phyloP scores from a whole-genome alignment of 2,888 invertebrate species.

The Diadegma fenestrale region DNA sequence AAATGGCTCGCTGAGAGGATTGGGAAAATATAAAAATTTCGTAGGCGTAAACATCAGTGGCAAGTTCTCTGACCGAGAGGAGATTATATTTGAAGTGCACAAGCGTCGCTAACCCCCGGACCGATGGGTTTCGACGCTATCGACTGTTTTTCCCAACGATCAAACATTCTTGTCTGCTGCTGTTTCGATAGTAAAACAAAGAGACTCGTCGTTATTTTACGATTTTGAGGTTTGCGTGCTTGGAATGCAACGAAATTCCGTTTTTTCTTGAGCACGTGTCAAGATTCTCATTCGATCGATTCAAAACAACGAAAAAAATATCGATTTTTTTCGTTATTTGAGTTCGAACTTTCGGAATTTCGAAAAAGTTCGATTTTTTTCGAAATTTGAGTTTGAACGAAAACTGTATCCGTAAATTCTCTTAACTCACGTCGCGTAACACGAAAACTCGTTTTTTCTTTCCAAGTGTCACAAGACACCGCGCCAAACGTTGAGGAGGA shows the following conservation, averaged over 20 bases:
- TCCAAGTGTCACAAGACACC: constrained; percentile 23
- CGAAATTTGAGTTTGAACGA: background rate
- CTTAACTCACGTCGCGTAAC: background rate
- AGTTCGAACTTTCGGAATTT: too few species aligned
- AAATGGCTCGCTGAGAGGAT: background rate
- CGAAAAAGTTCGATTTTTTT: too few species aligned
- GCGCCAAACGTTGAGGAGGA: background rate
- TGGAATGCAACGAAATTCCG: too few species aligned
- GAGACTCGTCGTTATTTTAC: too few species aligned
- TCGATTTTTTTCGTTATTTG: too few species aligned
- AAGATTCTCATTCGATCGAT: too few species aligned
- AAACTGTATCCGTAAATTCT: background rate
- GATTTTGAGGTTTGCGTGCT: too few species aligned
- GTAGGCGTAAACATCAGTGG: background rate
- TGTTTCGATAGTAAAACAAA: background rate
- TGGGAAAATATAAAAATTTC: background rate
- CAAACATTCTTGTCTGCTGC: background rate
- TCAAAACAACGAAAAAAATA: too few species aligned
- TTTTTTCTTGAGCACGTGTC: too few species aligned
- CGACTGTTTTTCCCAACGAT: background rate
- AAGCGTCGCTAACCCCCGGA: too few species aligned
- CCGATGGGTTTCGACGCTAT: background rate
- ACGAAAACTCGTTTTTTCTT: background rate
- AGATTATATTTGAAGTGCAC: too few species aligned
- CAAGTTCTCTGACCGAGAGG: background rate